Evolutionary conservation across 2,797 vertebrate genomes (phyloP), one percentile per base, ranked within the genome.

Genomic region (Eulemur rubriventer): DNA sequence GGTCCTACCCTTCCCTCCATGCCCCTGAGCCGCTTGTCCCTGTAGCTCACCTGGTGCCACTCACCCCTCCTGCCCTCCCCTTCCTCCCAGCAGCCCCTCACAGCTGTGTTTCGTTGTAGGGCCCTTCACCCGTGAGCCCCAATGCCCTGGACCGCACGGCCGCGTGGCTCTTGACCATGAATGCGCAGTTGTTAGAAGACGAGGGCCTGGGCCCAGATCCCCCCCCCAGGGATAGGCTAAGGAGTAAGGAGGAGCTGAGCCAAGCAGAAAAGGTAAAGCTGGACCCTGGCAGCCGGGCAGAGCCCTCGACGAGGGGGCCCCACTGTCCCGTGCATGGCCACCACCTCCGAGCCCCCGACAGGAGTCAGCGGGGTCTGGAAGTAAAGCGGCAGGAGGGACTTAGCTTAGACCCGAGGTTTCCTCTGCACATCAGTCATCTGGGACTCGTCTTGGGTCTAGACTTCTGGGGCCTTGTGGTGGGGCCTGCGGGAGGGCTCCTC

Each of bases 81-180:
- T 67, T 30, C 63, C 76, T 20, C 41, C 67, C 82, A 50, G 46
- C 59, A 67, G 87, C 79, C 85, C 82, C 70, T 96, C 91, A 95
- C 96, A 98, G 98, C 98, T 99, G 98, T 99, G 99, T 99, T 99
- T 99, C 99, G 98, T 99, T 99, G 98, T 99, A 99, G 99, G 99
- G 99, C 99, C 99, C 99, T 98, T 99, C 99, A 98, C 99, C 99
- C 96, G 99, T 99, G 99, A 99, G 99, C 98, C 99, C 99, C 99
- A 99, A 99, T 99, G 99, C 99, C 98, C 98, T 99, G 99, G 99
- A 99, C 99, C 99, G 99, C 98, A 99, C 99, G 92, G 99, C 99
- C 96, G 99, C 99, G 98, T 99, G 99, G 99, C 99, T 99, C 97
- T 99, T 99, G 99, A 99, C 99, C 99, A 99, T 99, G 99, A 99